phyloP scores from a whole-genome alignment of 2,113 vertebrate species.

The Oreotrochilus melanogaster region DNA sequence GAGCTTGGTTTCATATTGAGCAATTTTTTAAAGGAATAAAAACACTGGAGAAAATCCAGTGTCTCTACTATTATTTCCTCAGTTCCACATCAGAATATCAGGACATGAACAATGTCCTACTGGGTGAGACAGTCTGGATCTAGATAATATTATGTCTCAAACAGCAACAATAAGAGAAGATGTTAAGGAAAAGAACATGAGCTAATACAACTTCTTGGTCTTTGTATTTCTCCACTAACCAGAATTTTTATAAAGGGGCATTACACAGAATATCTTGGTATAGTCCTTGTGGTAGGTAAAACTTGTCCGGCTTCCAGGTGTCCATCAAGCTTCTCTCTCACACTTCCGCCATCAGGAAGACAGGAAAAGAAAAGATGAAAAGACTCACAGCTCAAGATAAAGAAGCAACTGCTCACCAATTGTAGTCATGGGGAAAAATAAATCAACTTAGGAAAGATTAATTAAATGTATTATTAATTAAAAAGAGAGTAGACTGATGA shows the following conservation, averaged over 20 bases:
- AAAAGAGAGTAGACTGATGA: background rate
- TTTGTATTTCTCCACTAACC: background rate
- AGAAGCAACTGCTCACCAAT: background rate
- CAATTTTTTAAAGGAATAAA: background rate
- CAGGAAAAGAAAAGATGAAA: background rate
- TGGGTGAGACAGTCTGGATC: background rate
- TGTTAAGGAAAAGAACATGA: background rate
- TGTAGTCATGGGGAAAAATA: accelerated
- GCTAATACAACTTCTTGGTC: background rate
- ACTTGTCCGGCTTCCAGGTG: background rate
- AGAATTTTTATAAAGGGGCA: background rate
- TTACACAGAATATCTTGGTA: background rate
- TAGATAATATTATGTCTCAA: background rate
- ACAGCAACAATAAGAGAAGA: background rate
- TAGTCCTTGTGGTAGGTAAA: background rate
- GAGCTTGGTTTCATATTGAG: background rate
- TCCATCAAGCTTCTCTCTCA: background rate
- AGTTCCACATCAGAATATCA: background rate
- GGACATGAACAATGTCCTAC: background rate
- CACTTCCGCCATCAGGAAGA: background rate
- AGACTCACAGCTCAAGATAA: background rate
- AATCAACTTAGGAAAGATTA: background rate
- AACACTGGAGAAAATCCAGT: background rate
- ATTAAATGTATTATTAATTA: background rate
- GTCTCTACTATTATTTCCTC: background rate